A percentile compares a stretch with the other conserved stretches of the same genome.
phyloP scores from a whole-genome alignment of 2,797 vertebrate genomes.

The Fratercula arctica region DNA sequence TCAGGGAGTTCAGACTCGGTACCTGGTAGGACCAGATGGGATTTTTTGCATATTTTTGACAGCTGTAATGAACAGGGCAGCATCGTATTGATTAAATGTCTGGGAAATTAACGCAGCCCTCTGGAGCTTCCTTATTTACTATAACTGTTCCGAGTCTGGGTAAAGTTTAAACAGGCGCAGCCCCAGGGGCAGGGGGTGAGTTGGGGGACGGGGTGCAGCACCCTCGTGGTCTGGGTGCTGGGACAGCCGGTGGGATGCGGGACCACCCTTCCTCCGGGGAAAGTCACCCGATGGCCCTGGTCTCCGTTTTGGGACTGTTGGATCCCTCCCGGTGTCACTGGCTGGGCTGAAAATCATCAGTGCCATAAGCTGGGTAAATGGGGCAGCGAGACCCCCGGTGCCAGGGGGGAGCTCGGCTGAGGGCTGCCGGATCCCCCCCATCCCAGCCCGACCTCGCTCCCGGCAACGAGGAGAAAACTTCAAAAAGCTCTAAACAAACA shows the following conservation, averaged over 20 bases:
- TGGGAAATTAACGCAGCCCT: slow-evolving; percentile 54
- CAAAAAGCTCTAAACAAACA: background rate
- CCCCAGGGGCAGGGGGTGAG: background rate
- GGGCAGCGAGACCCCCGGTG: fast-evolving
- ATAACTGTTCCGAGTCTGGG: background rate
- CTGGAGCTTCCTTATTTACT: slow-evolving; percentile 3
- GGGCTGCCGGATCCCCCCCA: fast-evolving
- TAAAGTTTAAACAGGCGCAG: background rate
- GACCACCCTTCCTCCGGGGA: no score
- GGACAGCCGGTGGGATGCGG: background rate
- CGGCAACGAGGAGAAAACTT: fast-evolving
- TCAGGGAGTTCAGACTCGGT: background rate
- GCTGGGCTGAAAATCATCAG: background rate
- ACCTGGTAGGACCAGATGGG: slow-evolving; percentile 67
- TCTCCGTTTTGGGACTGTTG: no score
- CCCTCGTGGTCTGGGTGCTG: background rate
- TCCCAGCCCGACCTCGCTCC: background rate
- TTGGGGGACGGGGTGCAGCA: background rate
- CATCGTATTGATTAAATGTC: slow-evolving; percentile 47
- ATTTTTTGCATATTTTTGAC: slow-evolving; percentile 68
- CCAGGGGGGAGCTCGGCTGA: background rate
- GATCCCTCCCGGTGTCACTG: fast-evolving
- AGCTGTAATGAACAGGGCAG: slow-evolving; percentile 66
- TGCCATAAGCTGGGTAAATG: fast-evolving
- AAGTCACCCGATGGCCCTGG: no score